A percentile compares a stretch with the other conserved stretches of the same genome.
Evolutionary conservation across 1,140 invertebrate species (phyloP).

Genomic region (Bombus cullumanus): DNA sequence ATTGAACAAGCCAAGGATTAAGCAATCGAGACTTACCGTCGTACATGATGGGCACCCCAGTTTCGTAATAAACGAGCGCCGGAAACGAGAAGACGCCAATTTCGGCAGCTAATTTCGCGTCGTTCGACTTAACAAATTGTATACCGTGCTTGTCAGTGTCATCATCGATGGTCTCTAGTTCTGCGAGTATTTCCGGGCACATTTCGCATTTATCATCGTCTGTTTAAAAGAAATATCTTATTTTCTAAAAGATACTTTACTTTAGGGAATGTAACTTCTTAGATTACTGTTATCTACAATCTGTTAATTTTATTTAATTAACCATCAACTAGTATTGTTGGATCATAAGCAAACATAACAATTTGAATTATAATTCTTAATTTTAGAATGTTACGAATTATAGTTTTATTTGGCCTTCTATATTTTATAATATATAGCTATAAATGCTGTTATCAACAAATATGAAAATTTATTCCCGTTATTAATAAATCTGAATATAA

Average conservation of each 20-base stretch:
- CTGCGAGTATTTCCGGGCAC: constrained; percentile 92
- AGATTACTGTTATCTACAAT: neutral
- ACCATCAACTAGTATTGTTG: too few relatives aligned
- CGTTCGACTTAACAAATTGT: constrained; percentile 97
- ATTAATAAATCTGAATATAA: too few relatives aligned
- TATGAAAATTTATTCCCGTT: too few relatives aligned
- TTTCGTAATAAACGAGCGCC: constrained; percentile 95
- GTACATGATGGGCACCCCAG: constrained; percentile 96
- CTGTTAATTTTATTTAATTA: too few relatives aligned
- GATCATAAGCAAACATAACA: too few relatives aligned
- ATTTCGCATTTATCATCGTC: constrained; percentile 93
- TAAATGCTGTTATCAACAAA: too few relatives aligned
- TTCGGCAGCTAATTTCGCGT: constrained; percentile 93
- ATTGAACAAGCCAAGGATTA: constrained; percentile 48
- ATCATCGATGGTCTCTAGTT: constrained; percentile 96
- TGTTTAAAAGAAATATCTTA: constrained; percentile 73
- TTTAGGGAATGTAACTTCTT: neutral
- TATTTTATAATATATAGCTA: too few relatives aligned
- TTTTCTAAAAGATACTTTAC: constrained; percentile 17
- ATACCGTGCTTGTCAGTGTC: constrained; percentile 96
- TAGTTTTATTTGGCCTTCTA: too few relatives aligned
- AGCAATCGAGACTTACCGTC: constrained; percentile 88
- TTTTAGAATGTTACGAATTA: too few relatives aligned
- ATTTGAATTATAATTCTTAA: too few relatives aligned
- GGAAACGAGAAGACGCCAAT: constrained; percentile 96